Evolutionary conservation across 1,140 invertebrate genomes (phyloP).

Genomic region (Drosophila sturtevanti): DNA sequence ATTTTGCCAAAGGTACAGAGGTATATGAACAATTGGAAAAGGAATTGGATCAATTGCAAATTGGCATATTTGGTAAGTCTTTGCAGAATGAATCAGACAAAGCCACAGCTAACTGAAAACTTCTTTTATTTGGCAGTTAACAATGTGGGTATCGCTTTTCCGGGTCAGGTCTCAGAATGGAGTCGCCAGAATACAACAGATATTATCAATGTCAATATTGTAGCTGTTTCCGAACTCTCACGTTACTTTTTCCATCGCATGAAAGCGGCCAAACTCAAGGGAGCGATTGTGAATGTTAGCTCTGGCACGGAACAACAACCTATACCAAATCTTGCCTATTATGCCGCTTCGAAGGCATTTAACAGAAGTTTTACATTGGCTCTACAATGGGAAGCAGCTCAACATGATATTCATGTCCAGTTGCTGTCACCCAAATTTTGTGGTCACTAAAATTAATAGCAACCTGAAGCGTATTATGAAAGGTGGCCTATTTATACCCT

Average conservation of each 20-base stretch:
- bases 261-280: constrained; percentile 88
- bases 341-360: constrained; percentile 91
- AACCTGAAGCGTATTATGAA: constrained; percentile 89
- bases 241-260: constrained; percentile 90
- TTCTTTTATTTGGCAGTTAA: constrained; percentile 87
- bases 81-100: background rate
- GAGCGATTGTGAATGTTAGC: constrained; percentile 94
- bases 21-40: constrained; percentile 88
- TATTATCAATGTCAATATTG: constrained; percentile 93
- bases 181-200: constrained; percentile 89
- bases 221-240: constrained; percentile 92
- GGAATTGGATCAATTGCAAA: constrained; percentile 87
- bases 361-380: constrained; percentile 82
- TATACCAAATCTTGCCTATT: constrained; percentile 93
- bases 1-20: constrained; percentile 89
- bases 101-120: background rate
- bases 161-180: constrained; percentile 89
- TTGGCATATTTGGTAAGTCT: constrained; percentile 91
- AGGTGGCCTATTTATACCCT: constrained; percentile 89
- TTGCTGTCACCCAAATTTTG: constrained; percentile 93
- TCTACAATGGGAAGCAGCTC: constrained; percentile 90
- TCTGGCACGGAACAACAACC: constrained; percentile 93
- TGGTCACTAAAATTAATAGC: constrained; percentile 94
- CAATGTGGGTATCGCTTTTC: constrained; percentile 92
- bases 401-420: constrained; percentile 90